Evolutionary conservation across 2,888 invertebrate species (phyloP).

Genomic region (Ephialtes manifestator): DNA sequence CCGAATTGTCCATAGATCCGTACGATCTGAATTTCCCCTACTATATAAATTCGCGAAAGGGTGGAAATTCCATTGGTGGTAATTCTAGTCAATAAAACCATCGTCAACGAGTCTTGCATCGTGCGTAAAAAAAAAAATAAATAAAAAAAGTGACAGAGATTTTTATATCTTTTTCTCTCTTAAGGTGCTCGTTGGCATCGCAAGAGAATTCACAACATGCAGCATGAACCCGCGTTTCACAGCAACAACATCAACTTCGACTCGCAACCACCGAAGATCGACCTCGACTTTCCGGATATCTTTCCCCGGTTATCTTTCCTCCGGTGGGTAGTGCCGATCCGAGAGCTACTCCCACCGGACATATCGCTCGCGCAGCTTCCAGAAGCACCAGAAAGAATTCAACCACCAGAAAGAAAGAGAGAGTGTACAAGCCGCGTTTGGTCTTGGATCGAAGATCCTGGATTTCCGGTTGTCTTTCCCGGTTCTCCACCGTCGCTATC

Average conservation of each 20-base stretch:
- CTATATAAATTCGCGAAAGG: not conserved
- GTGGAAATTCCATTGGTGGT: constrained; percentile 50
- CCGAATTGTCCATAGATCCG: constrained; percentile 9
- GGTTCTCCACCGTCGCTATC: constrained; percentile 44
- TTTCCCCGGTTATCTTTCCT: constrained; percentile 82
- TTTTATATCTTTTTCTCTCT: no score
- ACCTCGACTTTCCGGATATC: constrained; percentile 82
- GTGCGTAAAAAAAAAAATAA: not conserved
- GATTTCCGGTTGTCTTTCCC: constrained; percentile 71
- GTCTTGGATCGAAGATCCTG: constrained; percentile 68
- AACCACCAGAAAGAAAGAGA: not conserved
- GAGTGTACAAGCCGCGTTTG: constrained; percentile 36
- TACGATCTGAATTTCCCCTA: not conserved
- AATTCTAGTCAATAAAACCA: not conserved
- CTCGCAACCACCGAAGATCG: constrained; percentile 58
- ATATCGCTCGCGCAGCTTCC: constrained; percentile 66
- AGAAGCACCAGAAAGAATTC: constrained; percentile 26
- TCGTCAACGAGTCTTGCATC: not conserved
- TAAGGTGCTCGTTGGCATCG: constrained; percentile 11
- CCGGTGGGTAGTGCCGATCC: constrained; percentile 51
- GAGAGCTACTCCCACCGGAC: constrained; percentile 71
- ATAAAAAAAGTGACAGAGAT: not conserved
- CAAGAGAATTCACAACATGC: not conserved
- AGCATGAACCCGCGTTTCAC: not conserved
- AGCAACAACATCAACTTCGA: constrained; percentile 41